Percentiles rank a stretch among this genome's conserved stretches.
These are phyloP conservation scores for Epinephelus moara DNA, from an alignment of 2,113 vertebrate species.

Conservation along the genomic window DNA sequence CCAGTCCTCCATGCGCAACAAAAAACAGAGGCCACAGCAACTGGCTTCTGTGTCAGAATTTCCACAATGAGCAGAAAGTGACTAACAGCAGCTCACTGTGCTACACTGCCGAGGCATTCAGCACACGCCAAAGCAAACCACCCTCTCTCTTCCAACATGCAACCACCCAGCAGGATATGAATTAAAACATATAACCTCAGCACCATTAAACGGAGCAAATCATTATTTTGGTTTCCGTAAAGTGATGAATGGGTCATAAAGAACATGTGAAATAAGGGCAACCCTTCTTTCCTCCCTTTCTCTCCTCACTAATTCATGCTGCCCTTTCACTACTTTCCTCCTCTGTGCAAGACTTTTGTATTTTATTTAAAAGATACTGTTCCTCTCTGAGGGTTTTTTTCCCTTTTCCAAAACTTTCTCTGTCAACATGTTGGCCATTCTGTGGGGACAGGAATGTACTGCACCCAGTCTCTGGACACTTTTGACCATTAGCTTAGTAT, in stretches of 20 bases:
- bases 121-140: conserved; percentile 50
- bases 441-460: not conserved
- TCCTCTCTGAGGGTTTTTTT: not conserved
- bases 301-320: not conserved
- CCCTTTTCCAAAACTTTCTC: not conserved
- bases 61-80: conserved; percentile 49
- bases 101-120: conserved; percentile 36
- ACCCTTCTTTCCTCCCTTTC: not conserved
- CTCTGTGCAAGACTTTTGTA: not conserved
- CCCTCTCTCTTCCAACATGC: not conserved
- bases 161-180: conserved; percentile 31
- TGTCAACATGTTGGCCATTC: not conserved
- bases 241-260: conserved; percentile 30
- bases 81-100: conserved; percentile 40
- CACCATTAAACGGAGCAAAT: conserved; percentile 14
- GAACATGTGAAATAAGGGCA: conserved; percentile 3
- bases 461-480: not conserved
- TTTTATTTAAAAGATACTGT: not conserved
- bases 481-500: not conserved
- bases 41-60: conserved; percentile 58
- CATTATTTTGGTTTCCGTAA: conserved; percentile 26
- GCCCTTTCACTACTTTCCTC: not conserved
- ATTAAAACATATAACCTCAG: conserved; percentile 48
- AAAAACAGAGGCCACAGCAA: conserved; percentile 23
- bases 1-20: conserved; percentile 7